A percentile compares a stretch with the other conserved stretches of the same genome.
These are phyloP conservation scores for Sthenelais limicola DNA, from an alignment of 2,888 invertebrate species.

Conservation along the genomic window DNA sequence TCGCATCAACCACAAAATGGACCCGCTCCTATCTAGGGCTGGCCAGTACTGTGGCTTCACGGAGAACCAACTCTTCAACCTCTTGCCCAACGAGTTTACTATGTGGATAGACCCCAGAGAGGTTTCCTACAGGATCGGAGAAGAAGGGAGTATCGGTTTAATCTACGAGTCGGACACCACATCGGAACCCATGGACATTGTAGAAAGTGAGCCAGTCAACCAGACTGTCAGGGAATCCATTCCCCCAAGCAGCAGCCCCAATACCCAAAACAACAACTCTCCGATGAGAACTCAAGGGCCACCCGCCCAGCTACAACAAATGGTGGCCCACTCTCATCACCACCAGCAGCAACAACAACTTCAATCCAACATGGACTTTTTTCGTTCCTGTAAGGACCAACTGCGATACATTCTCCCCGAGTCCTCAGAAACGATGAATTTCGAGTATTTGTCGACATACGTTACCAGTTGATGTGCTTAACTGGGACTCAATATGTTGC, in stretches of 20 bases:
- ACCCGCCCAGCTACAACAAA: not conserved
- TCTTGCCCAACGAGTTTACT: constrained; percentile 81
- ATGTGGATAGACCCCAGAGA: constrained; percentile 85
- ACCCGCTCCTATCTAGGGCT: constrained; percentile 79
- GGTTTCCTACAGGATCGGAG: constrained; percentile 80
- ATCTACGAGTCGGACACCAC: constrained; percentile 65
- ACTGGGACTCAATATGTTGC: constrained; percentile 3
- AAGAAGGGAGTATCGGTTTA: constrained; percentile 79
- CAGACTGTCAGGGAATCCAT: too few relatives aligned
- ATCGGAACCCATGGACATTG: not conserved
- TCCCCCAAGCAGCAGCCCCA: too few relatives aligned
- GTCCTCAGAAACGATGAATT: constrained; percentile 20
- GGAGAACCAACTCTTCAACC: constrained; percentile 75
- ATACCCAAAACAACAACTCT: constrained; percentile 19
- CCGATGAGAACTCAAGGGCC: not conserved
- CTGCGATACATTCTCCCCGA: constrained; percentile 32
- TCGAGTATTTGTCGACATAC: constrained; percentile 32
- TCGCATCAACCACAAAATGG: constrained; percentile 81
- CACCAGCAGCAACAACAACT: constrained; percentile 18
- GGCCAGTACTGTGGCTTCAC: constrained; percentile 78
- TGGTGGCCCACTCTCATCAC: not conserved
- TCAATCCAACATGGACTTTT: constrained; percentile 21
- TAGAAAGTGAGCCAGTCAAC: too few relatives aligned
- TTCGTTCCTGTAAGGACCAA: constrained; percentile 38
- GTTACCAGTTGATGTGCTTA: constrained; percentile 26